These are phyloP conservation scores for Mystacornis crossleyi DNA, from an alignment of 2,113 vertebrate genomes.

Conservation along the genomic window DNA sequence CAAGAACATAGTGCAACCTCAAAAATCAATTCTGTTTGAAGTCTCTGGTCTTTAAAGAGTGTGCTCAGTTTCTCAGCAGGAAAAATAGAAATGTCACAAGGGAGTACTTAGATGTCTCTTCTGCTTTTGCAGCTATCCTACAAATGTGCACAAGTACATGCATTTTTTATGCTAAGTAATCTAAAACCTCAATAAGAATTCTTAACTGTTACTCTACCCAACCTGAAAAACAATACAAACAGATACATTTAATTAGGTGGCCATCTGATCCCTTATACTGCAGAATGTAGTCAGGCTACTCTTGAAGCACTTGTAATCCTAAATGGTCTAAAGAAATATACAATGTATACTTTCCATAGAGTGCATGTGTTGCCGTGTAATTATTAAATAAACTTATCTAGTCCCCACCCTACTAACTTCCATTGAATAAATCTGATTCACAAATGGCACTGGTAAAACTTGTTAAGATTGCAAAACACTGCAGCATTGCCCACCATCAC, in stretches of 20 bases:
- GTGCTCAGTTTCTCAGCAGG: not conserved
- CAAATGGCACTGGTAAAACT: not conserved
- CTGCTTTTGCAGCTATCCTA: slow-evolving; percentile 55
- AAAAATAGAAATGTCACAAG: slow-evolving; percentile 2
- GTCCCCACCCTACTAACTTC: not conserved
- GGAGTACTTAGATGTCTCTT: slow-evolving; percentile 55
- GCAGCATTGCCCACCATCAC: not conserved
- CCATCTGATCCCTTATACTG: slow-evolving; percentile 60
- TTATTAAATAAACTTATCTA: not conserved
- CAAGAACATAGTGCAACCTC: not conserved
- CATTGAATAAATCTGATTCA: not conserved
- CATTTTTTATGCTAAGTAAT: slow-evolving; percentile 82
- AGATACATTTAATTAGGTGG: slow-evolving; percentile 75
- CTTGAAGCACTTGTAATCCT: not conserved
- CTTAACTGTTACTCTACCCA: slow-evolving; percentile 78
- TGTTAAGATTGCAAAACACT: not conserved
- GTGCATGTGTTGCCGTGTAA: not conserved
- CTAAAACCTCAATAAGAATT: slow-evolving; percentile 76
- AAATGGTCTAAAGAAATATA: not conserved
- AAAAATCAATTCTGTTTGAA: not conserved
- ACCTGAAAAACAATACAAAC: slow-evolving; percentile 74
- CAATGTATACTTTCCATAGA: not conserved
- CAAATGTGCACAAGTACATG: slow-evolving; percentile 68
- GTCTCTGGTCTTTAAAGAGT: not conserved
- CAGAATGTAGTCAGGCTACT: slow-evolving; percentile 22